phyloP scores from a whole-genome alignment of 2,797 vertebrate genomes.

The Molossus molossus region DNA sequence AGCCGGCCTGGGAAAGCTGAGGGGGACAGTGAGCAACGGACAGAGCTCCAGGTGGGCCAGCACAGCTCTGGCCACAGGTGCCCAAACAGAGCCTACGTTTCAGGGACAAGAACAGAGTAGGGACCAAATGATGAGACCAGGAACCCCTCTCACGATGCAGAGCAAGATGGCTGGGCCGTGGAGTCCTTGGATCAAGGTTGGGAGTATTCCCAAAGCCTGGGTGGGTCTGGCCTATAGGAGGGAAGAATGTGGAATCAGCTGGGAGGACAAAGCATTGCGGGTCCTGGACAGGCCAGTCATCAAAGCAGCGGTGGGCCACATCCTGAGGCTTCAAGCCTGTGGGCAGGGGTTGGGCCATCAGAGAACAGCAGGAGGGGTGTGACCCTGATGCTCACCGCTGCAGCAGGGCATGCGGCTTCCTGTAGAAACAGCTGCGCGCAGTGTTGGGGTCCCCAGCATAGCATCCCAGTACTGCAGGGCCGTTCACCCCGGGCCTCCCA shows the following conservation, averaged over 20 bases:
- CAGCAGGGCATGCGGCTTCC: neutral
- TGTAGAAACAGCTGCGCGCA: rapidly evolving
- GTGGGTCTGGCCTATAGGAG: rapidly evolving
- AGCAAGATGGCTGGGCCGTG: neutral
- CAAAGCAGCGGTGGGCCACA: neutral
- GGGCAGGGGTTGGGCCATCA: neutral
- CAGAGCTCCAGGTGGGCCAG: neutral
- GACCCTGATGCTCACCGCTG: rapidly evolving
- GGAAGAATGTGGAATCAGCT: neutral
- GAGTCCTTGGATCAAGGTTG: neutral
- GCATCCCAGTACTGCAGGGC: rapidly evolving
- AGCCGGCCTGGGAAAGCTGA: neutral
- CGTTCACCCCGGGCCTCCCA: neutral
- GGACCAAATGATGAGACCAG: too few relatives aligned
- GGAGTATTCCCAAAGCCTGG: neutral
- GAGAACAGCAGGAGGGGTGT: neutral
- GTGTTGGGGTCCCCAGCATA: neutral
- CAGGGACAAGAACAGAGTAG: neutral
- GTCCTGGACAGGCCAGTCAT: neutral
- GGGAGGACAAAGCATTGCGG: neutral
- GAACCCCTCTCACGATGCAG: neutral
- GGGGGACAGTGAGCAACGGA: neutral
- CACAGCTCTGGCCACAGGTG: neutral
- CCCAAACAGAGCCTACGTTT: neutral
- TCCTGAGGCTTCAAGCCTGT: neutral